phyloP scores from a whole-genome alignment of 2,797 vertebrate species.

The Moxostoma hubbsi region DNA sequence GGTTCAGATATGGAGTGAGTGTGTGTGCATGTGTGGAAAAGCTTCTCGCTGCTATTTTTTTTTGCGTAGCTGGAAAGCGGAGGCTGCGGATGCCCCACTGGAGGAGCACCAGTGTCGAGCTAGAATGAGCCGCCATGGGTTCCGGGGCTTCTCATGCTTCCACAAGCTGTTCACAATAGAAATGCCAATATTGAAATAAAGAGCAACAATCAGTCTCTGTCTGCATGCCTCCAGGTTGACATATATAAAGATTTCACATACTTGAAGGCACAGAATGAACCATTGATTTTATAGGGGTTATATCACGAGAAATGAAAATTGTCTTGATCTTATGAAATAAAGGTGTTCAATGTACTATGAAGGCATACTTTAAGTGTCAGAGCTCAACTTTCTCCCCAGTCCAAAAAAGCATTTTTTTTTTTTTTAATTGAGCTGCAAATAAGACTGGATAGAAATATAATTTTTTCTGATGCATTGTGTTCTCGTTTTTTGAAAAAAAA shows the following conservation, averaged over 20 bases:
- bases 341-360: too few relatives aligned
- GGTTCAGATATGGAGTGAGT: conserved; percentile 53
- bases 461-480: too few relatives aligned
- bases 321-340: too few relatives aligned
- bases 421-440: too few relatives aligned
- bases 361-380: neutral
- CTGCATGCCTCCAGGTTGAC: conserved; percentile 25
- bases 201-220: conserved; percentile 48
- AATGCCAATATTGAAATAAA: conserved; percentile 90
- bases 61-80: conserved; percentile 64
- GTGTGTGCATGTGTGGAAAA: conserved; percentile 53
- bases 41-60: conserved; percentile 73
- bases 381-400: too few relatives aligned
- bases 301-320: neutral
- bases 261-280: neutral
- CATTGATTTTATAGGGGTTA: neutral
- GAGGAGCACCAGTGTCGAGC: conserved; percentile 50
- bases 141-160: conserved; percentile 84
- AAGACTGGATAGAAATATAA: too few relatives aligned
- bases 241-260: neutral
- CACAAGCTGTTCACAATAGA: conserved; percentile 95
- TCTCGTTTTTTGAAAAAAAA: too few relatives aligned
- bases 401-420: too few relatives aligned
- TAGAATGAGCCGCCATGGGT: neutral
- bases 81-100: conserved; percentile 50